phyloP scores from a whole-genome alignment of 1,140 invertebrate genomes.

The Euura lappo region DNA sequence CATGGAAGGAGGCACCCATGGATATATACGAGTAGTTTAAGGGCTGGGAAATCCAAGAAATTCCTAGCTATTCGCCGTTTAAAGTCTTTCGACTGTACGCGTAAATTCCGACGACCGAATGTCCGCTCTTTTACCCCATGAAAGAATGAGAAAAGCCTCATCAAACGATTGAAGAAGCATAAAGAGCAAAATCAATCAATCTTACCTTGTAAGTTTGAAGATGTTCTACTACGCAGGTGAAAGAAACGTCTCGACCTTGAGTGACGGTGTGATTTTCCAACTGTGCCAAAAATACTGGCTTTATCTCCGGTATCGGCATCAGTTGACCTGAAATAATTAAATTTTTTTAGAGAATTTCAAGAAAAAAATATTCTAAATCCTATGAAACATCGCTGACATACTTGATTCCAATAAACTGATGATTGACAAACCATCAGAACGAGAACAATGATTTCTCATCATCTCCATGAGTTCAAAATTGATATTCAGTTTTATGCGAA shows the following conservation, averaged over 20 bases:
- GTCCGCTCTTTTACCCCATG: not conserved
- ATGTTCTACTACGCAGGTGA: constrained; percentile 83
- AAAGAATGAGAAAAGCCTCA: too few relatives aligned
- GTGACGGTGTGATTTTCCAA: constrained; percentile 80
- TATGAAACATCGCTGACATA: too few relatives aligned
- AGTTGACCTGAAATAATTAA: constrained; percentile 30
- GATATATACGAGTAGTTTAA: not conserved
- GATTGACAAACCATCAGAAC: too few relatives aligned
- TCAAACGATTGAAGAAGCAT: too few relatives aligned
- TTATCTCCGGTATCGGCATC: constrained; percentile 50
- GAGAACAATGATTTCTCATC: too few relatives aligned
- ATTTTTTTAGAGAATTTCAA: too few relatives aligned
- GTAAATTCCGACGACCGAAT: not conserved
- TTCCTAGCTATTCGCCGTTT: not conserved
- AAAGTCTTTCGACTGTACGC: constrained; percentile 1
- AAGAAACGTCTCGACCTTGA: constrained; percentile 77
- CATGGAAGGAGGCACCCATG: too few relatives aligned
- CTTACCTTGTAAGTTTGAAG: constrained; percentile 78
- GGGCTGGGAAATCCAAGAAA: not conserved
- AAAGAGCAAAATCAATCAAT: too few relatives aligned
- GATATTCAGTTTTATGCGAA: too few relatives aligned
- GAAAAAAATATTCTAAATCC: too few relatives aligned
- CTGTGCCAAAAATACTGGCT: constrained; percentile 76
- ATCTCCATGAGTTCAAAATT: too few relatives aligned
- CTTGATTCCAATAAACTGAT: too few relatives aligned